Conservation (phyloP, 1,140 invertebrate genomes). For the Mya arenaria region DNA sequence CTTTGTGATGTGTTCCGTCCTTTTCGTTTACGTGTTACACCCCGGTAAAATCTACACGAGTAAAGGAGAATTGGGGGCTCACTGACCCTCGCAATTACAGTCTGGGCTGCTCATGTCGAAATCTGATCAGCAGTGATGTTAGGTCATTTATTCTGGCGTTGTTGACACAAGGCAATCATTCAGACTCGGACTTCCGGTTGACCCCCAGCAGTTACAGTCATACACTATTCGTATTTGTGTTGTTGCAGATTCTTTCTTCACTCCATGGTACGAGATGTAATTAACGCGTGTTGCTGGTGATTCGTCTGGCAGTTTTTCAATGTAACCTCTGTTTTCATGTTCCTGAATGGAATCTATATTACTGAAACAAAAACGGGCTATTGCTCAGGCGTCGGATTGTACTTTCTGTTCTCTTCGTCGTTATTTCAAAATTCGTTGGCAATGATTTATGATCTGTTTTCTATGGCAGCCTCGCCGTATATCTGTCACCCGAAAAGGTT, state of each 20-base stretch:
- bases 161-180: background rate
- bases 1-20: too few relatives aligned
- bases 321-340: conserved; percentile 19
- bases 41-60: too few relatives aligned
- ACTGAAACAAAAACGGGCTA: conserved; percentile 7
- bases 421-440: background rate
- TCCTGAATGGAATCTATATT: conserved; percentile 36
- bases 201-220: conserved; percentile 34
- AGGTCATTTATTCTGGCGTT: background rate
- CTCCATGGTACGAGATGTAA: conserved; percentile 50
- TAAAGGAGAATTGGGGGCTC: too few relatives aligned
- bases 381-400: conserved; percentile 7
- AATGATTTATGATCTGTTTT: conserved; percentile 19
- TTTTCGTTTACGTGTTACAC: too few relatives aligned
- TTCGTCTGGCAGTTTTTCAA: conserved; percentile 11
- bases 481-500: conserved; percentile 13
- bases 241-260: conserved; percentile 50
- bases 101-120: too few relatives aligned
- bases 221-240: conserved; percentile 53
- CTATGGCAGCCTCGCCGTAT: conserved; percentile 47
- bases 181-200: background rate
- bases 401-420: conserved; percentile 12
- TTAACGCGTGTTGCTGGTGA: background rate
- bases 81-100: too few relatives aligned
- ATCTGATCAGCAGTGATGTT: background rate